Evolutionary conservation across 2,113 vertebrate species (phyloP), one percentile per base, ranked within the genome.

Genomic region (Choloepus hoffmanni): DNA sequence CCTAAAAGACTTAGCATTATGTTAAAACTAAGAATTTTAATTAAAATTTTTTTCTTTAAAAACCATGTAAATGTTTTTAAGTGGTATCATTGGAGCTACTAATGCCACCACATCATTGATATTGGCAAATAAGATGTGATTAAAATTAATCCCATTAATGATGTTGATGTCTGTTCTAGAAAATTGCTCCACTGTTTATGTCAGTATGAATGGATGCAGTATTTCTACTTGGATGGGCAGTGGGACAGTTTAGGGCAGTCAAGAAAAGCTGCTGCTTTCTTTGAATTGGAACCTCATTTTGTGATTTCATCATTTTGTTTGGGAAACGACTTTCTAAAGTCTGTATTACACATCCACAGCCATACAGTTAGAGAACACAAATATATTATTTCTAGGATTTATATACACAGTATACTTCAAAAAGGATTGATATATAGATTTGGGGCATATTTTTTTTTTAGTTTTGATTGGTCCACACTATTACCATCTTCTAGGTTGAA

Each of bases 241-340:
- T 84, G 15, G 65, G 15, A 78, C 63, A 95, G 48, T 60, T 84
- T 93, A 88, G 21, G 26, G 45, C 85, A 77, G 36, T 36, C 40
- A 48, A 83, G 82, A 73, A 90, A 90, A 93, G 74, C 48, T 73
- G 36, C 81, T n/a, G 8, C 45, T 88, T 88, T 53, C 43, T 94
- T 74, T 82, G 19, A 60, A 78, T 88, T 95, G 63, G 43, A 84
- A 67, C 12, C 1, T 83, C 26, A 90, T 36, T 24, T 62, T 93
- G 15, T 50, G 77, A 73, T 78, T 95, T 55, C 63, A 93, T 93
- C 62, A 70, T 93, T 87, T 93, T 68, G 23, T 88, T 85, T 83
- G n/a, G 84, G 63, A 93, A 89, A 65, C 7, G 11, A 45, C 24
- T 93, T 76, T 70, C 10, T 96, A 21, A 74, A 63, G 15, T 90